Percentiles rank a stretch among this genome's conserved stretches.
These are phyloP conservation scores for Apotomis capreana DNA, from an alignment of 2,888 invertebrate species.

Conservation along the genomic window DNA sequence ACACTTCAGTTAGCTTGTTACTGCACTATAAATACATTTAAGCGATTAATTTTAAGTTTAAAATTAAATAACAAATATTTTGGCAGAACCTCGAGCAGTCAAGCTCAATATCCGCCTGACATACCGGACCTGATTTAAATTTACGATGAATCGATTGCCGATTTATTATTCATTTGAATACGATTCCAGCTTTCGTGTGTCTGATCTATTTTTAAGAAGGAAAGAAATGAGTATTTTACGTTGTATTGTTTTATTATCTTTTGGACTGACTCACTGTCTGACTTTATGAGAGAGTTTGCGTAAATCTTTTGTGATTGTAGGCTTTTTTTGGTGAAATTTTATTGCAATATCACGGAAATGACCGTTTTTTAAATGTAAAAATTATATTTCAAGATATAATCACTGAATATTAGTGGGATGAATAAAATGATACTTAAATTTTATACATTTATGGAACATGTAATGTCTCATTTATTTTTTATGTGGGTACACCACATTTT, in stretches of 20 bases:
- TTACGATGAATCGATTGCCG: slow-evolving; percentile 21
- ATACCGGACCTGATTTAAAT: slow-evolving; percentile 9
- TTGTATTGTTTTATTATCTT: slow-evolving; percentile 19
- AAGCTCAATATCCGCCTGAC: slow-evolving; percentile 6
- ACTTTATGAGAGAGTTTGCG: background rate
- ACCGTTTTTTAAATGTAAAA: too few relatives aligned
- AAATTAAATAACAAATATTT: background rate
- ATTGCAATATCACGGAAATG: background rate
- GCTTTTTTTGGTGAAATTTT: background rate
- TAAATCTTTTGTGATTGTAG: background rate
- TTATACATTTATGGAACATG: too few relatives aligned
- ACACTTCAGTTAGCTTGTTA: too few relatives aligned
- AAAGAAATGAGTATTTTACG: slow-evolving; percentile 8
- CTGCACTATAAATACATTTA: too few relatives aligned
- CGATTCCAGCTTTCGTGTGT: slow-evolving; percentile 13
- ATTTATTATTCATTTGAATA: slow-evolving; percentile 23
- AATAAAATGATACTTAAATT: too few relatives aligned
- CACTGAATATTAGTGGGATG: too few relatives aligned
- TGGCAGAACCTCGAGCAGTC: background rate
- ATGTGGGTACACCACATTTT: too few relatives aligned
- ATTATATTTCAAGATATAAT: too few relatives aligned
- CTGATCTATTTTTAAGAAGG: slow-evolving; percentile 17
- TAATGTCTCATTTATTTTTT: too few relatives aligned
- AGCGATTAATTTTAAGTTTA: too few relatives aligned
- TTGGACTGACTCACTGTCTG: slow-evolving; percentile 1